Evolutionary conservation across 2,797 vertebrate species (phyloP).

Genomic region (Furcifer pardalis): DNA sequence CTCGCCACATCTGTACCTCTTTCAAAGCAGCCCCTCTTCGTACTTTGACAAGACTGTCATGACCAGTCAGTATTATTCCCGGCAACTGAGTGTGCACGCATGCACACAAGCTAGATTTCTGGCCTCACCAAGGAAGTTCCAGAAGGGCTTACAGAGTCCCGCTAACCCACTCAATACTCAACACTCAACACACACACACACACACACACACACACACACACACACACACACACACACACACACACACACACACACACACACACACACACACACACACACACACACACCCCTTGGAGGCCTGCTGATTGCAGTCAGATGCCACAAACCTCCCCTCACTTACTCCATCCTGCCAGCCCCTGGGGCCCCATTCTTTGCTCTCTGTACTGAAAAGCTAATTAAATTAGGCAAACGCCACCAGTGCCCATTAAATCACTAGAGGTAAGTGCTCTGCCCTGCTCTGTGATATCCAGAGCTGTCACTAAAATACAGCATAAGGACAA

Average conservation of each 20-base stretch:
- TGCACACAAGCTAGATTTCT: neutral
- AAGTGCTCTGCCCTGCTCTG: slow-evolving; percentile 18
- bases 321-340: slow-evolving; percentile 40
- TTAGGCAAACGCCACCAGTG: slow-evolving; percentile 51
- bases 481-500: slow-evolving; percentile 10
- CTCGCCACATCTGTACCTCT: neutral
- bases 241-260: too few relatives aligned
- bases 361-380: slow-evolving; percentile 63
- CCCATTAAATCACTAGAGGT: slow-evolving; percentile 59
- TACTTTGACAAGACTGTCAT: neutral
- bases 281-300: too few relatives aligned
- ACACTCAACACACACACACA: too few relatives aligned
- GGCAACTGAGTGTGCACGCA: too few relatives aligned
- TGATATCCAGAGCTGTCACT: neutral
- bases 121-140: neutral
- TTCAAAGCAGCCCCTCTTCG: neutral
- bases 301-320: slow-evolving; percentile 52
- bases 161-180: neutral
- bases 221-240: too few relatives aligned
- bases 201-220: too few relatives aligned
- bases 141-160: neutral
- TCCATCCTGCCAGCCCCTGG: slow-evolving; percentile 4
- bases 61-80: neutral
- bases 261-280: too few relatives aligned
- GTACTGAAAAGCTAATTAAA: slow-evolving; percentile 71